Conservation (phyloP, 1,140 invertebrate species). For the Contarinia nasturtii region DNA sequence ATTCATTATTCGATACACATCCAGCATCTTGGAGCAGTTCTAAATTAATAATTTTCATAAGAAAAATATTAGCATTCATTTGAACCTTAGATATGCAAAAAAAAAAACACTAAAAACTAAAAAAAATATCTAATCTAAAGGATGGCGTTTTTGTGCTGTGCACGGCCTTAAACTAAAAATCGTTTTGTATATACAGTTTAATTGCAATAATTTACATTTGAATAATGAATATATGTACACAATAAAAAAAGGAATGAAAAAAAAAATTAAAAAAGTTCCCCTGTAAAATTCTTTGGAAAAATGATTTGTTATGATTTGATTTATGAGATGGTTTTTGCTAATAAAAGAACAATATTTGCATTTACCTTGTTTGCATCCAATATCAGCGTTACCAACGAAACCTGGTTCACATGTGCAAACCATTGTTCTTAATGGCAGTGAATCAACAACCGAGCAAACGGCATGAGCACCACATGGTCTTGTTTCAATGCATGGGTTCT, state of each 20-base stretch:
- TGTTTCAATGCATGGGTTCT: slow-evolving; percentile 59
- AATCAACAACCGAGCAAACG: slow-evolving; percentile 62
- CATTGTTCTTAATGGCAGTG: slow-evolving; percentile 69
- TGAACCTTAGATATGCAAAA: no score
- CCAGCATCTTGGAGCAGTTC: slow-evolving; percentile 32
- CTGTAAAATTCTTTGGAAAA: slow-evolving; percentile 12
- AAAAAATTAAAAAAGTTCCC: slow-evolving; percentile 7
- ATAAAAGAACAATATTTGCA: not conserved
- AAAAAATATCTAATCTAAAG: no score
- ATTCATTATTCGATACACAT: slow-evolving; percentile 51
- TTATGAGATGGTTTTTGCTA: not conserved
- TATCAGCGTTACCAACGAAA: slow-evolving; percentile 64
- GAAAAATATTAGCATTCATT: no score
- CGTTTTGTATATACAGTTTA: slow-evolving; percentile 11
- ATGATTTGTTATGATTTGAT: not conserved
- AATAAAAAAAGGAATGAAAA: no score
- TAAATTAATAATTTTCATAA: slow-evolving; percentile 8
- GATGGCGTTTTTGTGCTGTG: no score
- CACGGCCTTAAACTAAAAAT: not conserved
- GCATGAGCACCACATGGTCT: slow-evolving; percentile 65
- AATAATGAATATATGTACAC: no score
- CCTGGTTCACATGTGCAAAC: slow-evolving; percentile 66
- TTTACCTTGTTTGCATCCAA: slow-evolving; percentile 56
- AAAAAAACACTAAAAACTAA: no score
- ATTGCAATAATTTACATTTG: no score